These are phyloP conservation scores for Botia almorhae DNA, from an alignment of 2,797 vertebrate genomes.

Conservation along the genomic window DNA sequence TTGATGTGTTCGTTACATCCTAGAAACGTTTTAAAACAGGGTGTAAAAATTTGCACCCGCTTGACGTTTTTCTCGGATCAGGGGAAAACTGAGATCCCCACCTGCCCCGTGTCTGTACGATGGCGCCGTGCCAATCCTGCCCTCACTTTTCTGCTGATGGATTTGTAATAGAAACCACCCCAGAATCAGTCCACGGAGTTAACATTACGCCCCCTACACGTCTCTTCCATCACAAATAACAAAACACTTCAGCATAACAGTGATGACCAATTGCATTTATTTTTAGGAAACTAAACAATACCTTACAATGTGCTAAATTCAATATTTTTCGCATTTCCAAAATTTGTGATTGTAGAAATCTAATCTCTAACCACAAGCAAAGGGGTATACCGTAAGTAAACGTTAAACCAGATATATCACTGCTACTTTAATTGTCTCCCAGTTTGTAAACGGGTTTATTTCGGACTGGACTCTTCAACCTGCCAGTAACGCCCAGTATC, in stretches of 20 bases:
- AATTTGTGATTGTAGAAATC: neutral
- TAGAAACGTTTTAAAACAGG: neutral
- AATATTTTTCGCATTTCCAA: neutral
- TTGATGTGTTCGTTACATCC: no score
- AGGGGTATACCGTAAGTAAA: neutral
- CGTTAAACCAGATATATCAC: neutral
- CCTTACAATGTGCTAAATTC: neutral
- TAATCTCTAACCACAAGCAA: neutral
- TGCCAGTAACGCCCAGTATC: constrained; percentile 79
- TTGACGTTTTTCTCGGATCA: constrained; percentile 6
- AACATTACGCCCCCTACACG: neutral
- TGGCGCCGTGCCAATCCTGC: constrained; percentile 44
- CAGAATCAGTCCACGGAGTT: neutral
- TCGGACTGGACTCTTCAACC: constrained; percentile 55
- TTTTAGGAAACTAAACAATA: neutral
- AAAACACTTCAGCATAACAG: neutral
- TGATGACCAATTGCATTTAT: neutral
- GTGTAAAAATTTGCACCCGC: neutral
- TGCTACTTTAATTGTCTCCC: constrained; percentile 26
- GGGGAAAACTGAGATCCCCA: constrained; percentile 39
- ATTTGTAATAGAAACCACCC: constrained; percentile 16
- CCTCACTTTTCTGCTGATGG: constrained; percentile 51
- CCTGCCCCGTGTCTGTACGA: constrained; percentile 39
- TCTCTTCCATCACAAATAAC: neutral
- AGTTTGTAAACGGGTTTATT: constrained; percentile 39